Evolutionary conservation across 2,797 vertebrate species (phyloP), one percentile per base, ranked within the genome.

Genomic region (Knipowitschia caucasica): DNA sequence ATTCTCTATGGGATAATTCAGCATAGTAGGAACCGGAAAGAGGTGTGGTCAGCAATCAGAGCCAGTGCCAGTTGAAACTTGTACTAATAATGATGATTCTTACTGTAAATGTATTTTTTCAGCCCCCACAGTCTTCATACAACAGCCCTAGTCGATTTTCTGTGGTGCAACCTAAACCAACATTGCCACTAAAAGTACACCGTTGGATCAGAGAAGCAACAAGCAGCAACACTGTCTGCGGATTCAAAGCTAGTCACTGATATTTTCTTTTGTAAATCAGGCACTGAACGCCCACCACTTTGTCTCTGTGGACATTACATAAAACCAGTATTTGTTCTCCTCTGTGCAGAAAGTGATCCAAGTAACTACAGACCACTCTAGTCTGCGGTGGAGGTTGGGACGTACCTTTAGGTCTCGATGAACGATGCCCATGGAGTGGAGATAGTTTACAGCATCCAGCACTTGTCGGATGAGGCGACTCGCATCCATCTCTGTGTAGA

Each of bases 401-500:
- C n/a, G 23, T 59, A 97, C 95, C 93, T 98, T 98, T 50, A 98
- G 92, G 81, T 98, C 95, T 80, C 95, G 86, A 86, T 98, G 95
- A 50, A 98, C 95, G 0, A 98, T 97, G 64, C 92, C 93, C 93
- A 96, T 94, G 31, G 92, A 88, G 82, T 98, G 95, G 53, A 98
- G 92, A 73, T 98, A 97, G 86, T 94, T 96, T 51, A 98, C 95
- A 0, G 94, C 95, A 30, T 97, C 93, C 78, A 98, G 71, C 58
- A 98, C 95, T 72, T 98, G 95, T 8, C 92, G 91, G 73, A 98
- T 98, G 53, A 98, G 91, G 0, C 93, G 92, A 73, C 95, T 98
- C 69, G 95, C 95, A 0, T 98, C 95, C 83, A 96, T 95, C 83
- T 98, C 95, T 0, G 95, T 98, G 83, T 98, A 98, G 88, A 98